phyloP scores from a whole-genome alignment of 1,140 invertebrate genomes.

The Himalopsyche phryganea region DNA sequence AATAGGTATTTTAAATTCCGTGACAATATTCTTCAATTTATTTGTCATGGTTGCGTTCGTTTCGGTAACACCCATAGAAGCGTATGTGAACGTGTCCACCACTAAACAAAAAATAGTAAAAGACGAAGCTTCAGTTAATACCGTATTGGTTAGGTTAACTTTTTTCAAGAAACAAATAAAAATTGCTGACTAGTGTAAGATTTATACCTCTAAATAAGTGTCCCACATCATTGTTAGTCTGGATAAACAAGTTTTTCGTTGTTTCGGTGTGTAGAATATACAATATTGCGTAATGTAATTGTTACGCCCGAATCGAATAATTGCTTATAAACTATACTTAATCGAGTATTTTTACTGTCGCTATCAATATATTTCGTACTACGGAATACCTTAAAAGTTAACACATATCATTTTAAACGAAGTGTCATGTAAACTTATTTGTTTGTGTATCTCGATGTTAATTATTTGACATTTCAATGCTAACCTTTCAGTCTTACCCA shows the following conservation, averaged over 20 bases:
- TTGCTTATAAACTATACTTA: conserved; percentile 22
- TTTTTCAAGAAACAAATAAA: conserved; percentile 21
- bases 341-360: neutral
- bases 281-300: conserved; percentile 26
- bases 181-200: conserved; percentile 19
- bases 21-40: too few relatives aligned
- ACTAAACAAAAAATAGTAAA: conserved; percentile 24
- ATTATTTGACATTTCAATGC: conserved; percentile 32
- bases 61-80: neutral
- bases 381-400: neutral
- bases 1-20: too few relatives aligned
- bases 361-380: neutral
- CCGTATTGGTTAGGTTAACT: conserved; percentile 29
- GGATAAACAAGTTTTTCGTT: neutral
- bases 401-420: neutral
- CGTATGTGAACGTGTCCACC: conserved; percentile 16
- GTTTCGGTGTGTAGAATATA: neutral
- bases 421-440: conserved; percentile 8
- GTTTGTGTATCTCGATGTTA: conserved; percentile 14
- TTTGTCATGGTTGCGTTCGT: conserved; percentile 8
- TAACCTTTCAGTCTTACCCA: conserved; percentile 44
- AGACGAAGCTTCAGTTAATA: conserved; percentile 23
- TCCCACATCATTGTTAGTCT: neutral
- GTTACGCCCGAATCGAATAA: conserved; percentile 25
- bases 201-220: conserved; percentile 13